Conservation (phyloP, 2,888 invertebrate genomes). For the Pristionchus exspectatus region DNA sequence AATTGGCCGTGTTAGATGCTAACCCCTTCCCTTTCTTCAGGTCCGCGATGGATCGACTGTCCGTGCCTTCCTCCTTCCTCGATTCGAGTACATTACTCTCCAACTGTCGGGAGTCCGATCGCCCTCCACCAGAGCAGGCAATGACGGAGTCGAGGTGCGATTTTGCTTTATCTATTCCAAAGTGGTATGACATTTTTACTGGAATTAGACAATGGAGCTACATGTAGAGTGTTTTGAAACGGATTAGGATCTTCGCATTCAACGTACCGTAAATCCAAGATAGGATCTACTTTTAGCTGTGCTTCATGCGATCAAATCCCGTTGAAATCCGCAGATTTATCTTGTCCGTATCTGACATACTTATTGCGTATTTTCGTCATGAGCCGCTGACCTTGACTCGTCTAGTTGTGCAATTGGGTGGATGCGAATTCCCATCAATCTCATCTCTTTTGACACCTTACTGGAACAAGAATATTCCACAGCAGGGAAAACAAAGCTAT, state of each 20-base stretch:
- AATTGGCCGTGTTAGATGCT: not conserved
- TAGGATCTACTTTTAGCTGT: no score
- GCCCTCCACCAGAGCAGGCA: conserved; percentile 62
- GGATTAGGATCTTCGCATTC: no score
- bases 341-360: not conserved
- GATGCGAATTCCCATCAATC: not conserved
- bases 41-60: conserved; percentile 94
- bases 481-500: no score
- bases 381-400: conserved; percentile 60
- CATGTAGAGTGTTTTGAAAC: no score
- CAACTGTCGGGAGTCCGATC: conserved; percentile 92
- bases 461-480: no score
- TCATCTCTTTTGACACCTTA: no score
- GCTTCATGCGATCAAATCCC: no score
- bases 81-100: conserved; percentile 92
- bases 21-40: conserved; percentile 49
- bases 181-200: no score
- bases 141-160: conserved; percentile 38
- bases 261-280: no score
- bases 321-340: not conserved
- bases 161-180: not conserved
- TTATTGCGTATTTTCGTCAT: conserved; percentile 46
- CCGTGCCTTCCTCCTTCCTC: conserved; percentile 91
- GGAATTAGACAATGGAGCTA: conserved; percentile 53
- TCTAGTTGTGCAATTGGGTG: not conserved